phyloP scores from a whole-genome alignment of 1,140 invertebrate species.

The Scylla paramamosain region DNA sequence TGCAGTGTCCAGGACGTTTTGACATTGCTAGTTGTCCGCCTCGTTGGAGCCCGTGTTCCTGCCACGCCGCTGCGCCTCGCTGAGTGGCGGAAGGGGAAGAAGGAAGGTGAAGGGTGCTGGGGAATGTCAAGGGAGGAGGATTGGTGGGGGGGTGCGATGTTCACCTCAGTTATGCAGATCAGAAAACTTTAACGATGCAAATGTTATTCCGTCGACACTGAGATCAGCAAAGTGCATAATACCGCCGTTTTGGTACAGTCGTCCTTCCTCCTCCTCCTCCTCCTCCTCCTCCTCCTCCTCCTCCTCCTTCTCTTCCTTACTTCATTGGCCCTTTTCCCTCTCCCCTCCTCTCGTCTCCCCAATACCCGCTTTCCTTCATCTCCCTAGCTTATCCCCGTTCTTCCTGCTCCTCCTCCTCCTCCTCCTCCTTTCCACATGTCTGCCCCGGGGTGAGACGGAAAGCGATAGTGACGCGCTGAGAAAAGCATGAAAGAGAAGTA shows the following conservation, averaged over 20 bases:
- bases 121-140: background rate
- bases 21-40: no score
- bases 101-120: background rate
- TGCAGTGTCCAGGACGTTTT: no score
- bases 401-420: background rate
- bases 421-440: background rate
- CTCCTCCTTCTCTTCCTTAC: background rate
- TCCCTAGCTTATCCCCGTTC: background rate
- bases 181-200: slow-evolving; percentile 13
- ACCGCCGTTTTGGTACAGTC: background rate
- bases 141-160: background rate
- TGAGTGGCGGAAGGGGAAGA: background rate
- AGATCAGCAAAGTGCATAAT: background rate
- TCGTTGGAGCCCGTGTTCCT: no score
- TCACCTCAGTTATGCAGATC: background rate
- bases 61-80: no score
- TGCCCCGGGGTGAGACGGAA: no score
- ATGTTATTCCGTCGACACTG: background rate
- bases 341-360: background rate
- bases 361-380: background rate
- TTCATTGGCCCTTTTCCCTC: background rate
- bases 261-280: slow-evolving; percentile 3
- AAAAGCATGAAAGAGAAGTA: background rate
- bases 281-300: slow-evolving; percentile 17
- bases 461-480: no score